Base-by-base conservation (phyloP, 2,888 invertebrate species). In the Phortica magna region DNA sequence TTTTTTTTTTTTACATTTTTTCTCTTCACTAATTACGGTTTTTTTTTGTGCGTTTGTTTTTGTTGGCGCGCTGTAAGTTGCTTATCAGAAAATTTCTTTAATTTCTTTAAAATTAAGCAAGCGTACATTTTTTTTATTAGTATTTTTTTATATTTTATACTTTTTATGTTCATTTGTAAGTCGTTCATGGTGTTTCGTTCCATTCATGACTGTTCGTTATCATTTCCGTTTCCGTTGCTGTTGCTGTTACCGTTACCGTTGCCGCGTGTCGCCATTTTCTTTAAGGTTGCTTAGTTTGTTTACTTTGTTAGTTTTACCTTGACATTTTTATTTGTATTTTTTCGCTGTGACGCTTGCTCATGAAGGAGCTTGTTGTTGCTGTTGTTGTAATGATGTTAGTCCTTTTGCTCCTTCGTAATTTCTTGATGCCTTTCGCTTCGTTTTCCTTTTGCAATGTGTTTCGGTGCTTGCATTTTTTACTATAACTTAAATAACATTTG, bases 401-500 rank as follows among this genome's bases (percentile, higher is more conserved):
- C 75, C 76, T 68, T 73, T 73, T 61, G 59, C 65, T 73, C 70
- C 76, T 22, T 48, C 14, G 68, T 42, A 55, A 42, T 57, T 31
- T 76, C 78, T 75, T 78, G 77, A 74, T 73, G 17, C 43, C 48
- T 70, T 71, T 70, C 76, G 53, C 22, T 75, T 48, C 19, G 22
- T 41, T 67, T 53, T 70, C 7, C 31, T 43, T 70, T 70, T 59
- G 2, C 17, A 9, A 17, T 73, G 53, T 53, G 71, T 65, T 64
- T 67, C 14, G 76, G 61, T 78, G 75, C 74, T 78, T 75, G 79
- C 76, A 77, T 72, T 77, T 79, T 79, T 78, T 79, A 77, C 79
- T 81, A 78, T 80, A 86, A 83, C 78, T 88, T 83, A 83, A 88
- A 83, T 85, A 88, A 87, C 87, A 85, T 85, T 85, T 85, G 88